Evolutionary conservation across 2,113 vertebrate species (phyloP).

Genomic region (Oryzias curvinotus): DNA sequence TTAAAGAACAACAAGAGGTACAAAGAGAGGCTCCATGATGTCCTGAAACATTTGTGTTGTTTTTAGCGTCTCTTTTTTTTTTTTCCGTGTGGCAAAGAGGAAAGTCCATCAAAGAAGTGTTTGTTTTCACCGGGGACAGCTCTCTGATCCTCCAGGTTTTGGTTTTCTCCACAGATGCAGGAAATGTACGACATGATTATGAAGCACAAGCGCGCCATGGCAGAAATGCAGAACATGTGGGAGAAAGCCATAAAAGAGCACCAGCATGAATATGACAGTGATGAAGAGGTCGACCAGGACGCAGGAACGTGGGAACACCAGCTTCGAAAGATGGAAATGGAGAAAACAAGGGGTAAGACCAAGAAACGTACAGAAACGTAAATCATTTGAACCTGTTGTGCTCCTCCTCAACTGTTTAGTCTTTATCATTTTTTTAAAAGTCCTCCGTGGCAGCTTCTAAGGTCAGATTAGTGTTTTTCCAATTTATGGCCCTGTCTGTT

Average conservation of each 20-base stretch:
- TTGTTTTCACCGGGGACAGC: too few species aligned
- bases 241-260: conserved; percentile 90
- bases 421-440: too few species aligned
- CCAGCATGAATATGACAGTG: conserved; percentile 95
- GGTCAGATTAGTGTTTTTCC: too few species aligned
- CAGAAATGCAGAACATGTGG: conserved; percentile 97
- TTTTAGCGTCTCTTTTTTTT: neutral
- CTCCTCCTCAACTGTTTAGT: too few species aligned
- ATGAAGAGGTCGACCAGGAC: conserved; percentile 90
- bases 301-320: conserved; percentile 96
- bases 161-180: conserved; percentile 84
- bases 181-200: conserved; percentile 98
- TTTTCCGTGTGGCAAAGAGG: neutral
- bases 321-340: conserved; percentile 97
- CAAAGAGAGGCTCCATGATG: neutral
- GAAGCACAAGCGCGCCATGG: conserved; percentile 96
- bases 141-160: neutral
- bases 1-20: conserved; percentile 98
- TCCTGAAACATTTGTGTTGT: neutral
- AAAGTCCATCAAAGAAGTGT: too few species aligned
- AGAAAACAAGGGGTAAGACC: conserved; percentile 88
- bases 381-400: too few species aligned
- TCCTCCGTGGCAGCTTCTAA: too few species aligned
- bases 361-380: neutral
- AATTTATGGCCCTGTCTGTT: too few species aligned